Evolutionary conservation across 2,113 vertebrate genomes (phyloP).

Genomic region (Hypanus sabinus): DNA sequence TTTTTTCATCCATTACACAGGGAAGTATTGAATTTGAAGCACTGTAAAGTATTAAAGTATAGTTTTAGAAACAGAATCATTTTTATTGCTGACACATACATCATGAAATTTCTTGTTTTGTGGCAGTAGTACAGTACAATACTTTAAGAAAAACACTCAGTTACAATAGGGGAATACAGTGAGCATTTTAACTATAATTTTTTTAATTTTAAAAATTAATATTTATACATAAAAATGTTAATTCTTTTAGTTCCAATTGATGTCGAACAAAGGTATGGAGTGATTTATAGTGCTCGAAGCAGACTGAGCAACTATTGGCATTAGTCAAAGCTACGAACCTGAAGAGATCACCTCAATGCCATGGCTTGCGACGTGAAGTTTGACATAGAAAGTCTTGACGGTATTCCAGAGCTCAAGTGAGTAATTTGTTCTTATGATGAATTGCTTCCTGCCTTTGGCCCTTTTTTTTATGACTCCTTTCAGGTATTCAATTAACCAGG

Average conservation of each 20-base stretch:
- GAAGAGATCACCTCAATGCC: background rate
- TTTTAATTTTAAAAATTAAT: too few species aligned
- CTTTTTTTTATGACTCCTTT: background rate
- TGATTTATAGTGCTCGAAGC: background rate
- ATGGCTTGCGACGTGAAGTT: slow-evolving; percentile 51
- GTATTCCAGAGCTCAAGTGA: slow-evolving; percentile 55
- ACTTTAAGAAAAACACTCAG: too few species aligned
- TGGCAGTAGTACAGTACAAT: too few species aligned
- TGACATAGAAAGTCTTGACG: slow-evolving; percentile 41
- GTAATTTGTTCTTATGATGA: slow-evolving; percentile 39
- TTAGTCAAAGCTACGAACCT: background rate
- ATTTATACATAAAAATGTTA: too few species aligned
- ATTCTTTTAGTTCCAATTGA: background rate
- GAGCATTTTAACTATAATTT: too few species aligned
- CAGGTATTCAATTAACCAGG: background rate
- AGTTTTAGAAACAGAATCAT: background rate
- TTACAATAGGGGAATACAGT: too few species aligned
- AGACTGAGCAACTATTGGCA: background rate
- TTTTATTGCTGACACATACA: too few species aligned
- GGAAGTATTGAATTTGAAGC: background rate
- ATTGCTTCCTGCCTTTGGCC: background rate
- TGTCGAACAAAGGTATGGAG: background rate
- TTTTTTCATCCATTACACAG: background rate
- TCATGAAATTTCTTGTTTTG: too few species aligned
- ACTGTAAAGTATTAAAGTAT: background rate